Percentiles rank a stretch among this genome's conserved stretches.
These are phyloP conservation scores for Emydoidea blandingii DNA, from an alignment of 2,797 vertebrate species.

Conservation along the genomic window DNA sequence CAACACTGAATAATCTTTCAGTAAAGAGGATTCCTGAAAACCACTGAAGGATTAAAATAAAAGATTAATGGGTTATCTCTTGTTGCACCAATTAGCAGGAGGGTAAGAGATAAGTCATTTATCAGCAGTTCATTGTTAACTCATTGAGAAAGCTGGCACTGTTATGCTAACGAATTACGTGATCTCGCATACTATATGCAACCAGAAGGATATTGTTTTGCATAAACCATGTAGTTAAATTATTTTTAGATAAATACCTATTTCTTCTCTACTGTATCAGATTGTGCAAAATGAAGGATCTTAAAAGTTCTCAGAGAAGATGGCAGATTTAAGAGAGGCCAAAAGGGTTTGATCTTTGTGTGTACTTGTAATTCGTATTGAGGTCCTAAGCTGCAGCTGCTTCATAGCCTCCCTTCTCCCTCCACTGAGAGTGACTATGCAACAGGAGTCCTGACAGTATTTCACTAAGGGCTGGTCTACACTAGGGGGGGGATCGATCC, in stretches of 20 bases:
- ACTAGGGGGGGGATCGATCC: too few species aligned
- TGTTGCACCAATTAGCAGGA: conserved; percentile 15
- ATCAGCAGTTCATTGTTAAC: conserved; percentile 19
- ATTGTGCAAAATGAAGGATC: background rate
- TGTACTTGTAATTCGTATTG: background rate
- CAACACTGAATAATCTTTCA: conserved; percentile 10
- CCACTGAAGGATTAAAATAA: conserved; percentile 27
- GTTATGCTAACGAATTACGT: background rate
- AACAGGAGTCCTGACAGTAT: background rate
- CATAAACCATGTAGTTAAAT: background rate
- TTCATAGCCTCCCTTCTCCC: background rate
- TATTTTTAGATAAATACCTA: background rate
- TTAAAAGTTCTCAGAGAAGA: background rate
- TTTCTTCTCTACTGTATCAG: background rate
- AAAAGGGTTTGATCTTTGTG: background rate
- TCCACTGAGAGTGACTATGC: background rate
- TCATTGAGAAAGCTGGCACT: conserved; percentile 1
- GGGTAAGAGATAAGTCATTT: background rate
- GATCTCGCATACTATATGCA: background rate
- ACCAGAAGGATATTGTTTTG: background rate
- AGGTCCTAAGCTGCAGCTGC: background rate
- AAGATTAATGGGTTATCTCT: conserved; percentile 46
- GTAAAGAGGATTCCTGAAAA: background rate
- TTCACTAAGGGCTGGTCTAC: too few species aligned
- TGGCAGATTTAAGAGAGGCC: background rate